Base-by-base conservation (phyloP, 2,888 invertebrate species). In the Patella ulyssiponensis region DNA sequence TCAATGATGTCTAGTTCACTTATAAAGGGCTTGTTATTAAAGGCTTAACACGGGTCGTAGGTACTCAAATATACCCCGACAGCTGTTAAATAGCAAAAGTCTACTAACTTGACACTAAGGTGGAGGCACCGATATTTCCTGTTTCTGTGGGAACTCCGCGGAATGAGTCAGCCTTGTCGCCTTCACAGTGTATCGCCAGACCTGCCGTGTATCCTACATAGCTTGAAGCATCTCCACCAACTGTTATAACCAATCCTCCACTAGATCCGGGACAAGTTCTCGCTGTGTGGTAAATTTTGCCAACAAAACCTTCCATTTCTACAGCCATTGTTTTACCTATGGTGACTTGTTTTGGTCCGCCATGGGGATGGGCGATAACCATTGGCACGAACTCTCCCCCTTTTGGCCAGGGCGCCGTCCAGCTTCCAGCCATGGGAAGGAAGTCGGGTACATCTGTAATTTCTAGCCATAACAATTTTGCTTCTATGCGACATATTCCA, bases 211-310 rank as follows among this genome's bases (percentile, higher is more conserved):
- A 58, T n/a, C 15, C 58, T n/a, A 58, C 17, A n/a, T n/a, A 58
- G 1, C 20, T n/a, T n/a, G 58, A 58, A 7, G 58, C 17, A 58
- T 58, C 58, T 58, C 58, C 58, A 12, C 58, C 58, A 3, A 58
- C 58, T 58, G 58, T 58, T 58, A 58, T 58, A 17, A 58, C 58
- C 58, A 58, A 58, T 17, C 58, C 58, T n/a, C 58, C 58, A 58
- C 58, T 58, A 7, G 58, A 58, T 58, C 58, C 58, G 4, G 58
- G 58, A 58, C 58, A 58, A 7, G 58, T 58, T 58, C 20, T 58
- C 17, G 58, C 58, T 58, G 58, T 58, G 20, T 58, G 58, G n/a
- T 58, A 58, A 17, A 58, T n/a, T 15, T 58, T 58, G 11, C 11
- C 58, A 17, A 58, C n/a, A 12, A 58, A 17, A 58, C 58, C 20